Evolutionary conservation across 1,140 invertebrate genomes (phyloP), one percentile per base, ranked within the genome.

Genomic region (Diorhabda carinulata): DNA sequence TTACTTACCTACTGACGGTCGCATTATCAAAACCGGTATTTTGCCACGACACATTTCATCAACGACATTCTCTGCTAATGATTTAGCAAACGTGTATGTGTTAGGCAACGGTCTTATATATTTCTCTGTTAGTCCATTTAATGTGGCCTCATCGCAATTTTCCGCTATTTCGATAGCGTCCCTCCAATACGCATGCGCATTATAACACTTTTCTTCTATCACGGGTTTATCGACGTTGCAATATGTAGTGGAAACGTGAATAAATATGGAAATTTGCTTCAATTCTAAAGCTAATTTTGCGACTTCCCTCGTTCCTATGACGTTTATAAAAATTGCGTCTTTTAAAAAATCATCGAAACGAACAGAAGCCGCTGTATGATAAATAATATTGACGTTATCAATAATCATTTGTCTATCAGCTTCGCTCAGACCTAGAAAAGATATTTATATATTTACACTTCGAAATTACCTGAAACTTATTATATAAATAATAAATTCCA

Each of bases 311-410:
- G 87, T 86, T 1, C 86, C 85, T 63, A 83, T 77, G 0, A 84
- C 77, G 69, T 89, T 89, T 57, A 82, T 78, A 2, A 85, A 81
- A 40, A 88, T 78, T 0, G 87, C 84, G 3, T 83, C 70, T 80
- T 86, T 88, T 2, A 95, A 79, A 25, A 84, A 82, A 77, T 94
- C 92, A 76, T 94, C 89, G 80, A 95, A 95, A 77, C 90, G 88
- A 0, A 98, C 90, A 70, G 92, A 97, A 0, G 97, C 97, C 2
- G 97, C 97, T 2, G 91, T 91, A 78, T 98, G 95, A 80, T 96
- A 97, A 6, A 98, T 88, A 9, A 98, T 84, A 2, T 90, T 89
- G 0, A 97, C 90, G 76, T 89, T 86, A 3, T 90, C 84, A 3
- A 83, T 82, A 2, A 97, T 78, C 2, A 86, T 67, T 68, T 83